These are phyloP conservation scores for Lochmaea crataegi DNA, from an alignment of 2,888 invertebrate species.

Conservation along the genomic window DNA sequence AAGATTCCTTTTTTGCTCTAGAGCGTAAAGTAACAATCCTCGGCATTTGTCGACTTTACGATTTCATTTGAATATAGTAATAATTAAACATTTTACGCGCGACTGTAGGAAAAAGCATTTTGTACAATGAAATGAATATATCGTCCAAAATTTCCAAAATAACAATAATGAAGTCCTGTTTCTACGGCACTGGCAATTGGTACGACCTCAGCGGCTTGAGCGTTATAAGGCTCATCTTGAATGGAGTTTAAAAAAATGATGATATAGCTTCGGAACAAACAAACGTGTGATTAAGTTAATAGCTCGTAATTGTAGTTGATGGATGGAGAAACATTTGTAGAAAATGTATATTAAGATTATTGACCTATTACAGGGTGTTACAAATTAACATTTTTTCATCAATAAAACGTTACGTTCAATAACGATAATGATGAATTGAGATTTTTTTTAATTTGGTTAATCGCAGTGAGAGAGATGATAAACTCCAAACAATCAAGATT, in stretches of 20 bases:
- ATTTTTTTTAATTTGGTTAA: too few species aligned
- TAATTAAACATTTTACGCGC: too few species aligned
- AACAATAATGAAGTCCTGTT: not conserved
- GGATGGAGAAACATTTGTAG: slow-evolving; percentile 27
- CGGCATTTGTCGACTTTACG: too few species aligned
- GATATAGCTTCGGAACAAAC: slow-evolving; percentile 31
- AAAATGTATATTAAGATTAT: slow-evolving; percentile 24
- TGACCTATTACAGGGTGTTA: slow-evolving; percentile 19
- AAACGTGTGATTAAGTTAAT: slow-evolving; percentile 37
- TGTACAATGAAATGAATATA: too few species aligned
- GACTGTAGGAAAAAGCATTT: too few species aligned
- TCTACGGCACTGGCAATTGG: slow-evolving; percentile 14
- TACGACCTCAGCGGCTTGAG: slow-evolving; percentile 8
- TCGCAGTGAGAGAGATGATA: too few species aligned
- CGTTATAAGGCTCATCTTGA: slow-evolving; percentile 33
- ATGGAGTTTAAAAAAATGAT: slow-evolving; percentile 36
- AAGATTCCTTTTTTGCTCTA: too few species aligned
- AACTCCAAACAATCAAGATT: too few species aligned
- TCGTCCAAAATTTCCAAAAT: not conserved
- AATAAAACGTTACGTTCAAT: not conserved
- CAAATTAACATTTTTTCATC: slow-evolving; percentile 1
- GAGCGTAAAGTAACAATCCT: too few species aligned
- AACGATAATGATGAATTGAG: not conserved
- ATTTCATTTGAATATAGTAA: too few species aligned
- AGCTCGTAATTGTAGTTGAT: slow-evolving; percentile 30